Evolutionary conservation across 2,113 vertebrate species (phyloP), one percentile per base, ranked within the genome.

Genomic region (Megaleporinus macrocephalus): DNA sequence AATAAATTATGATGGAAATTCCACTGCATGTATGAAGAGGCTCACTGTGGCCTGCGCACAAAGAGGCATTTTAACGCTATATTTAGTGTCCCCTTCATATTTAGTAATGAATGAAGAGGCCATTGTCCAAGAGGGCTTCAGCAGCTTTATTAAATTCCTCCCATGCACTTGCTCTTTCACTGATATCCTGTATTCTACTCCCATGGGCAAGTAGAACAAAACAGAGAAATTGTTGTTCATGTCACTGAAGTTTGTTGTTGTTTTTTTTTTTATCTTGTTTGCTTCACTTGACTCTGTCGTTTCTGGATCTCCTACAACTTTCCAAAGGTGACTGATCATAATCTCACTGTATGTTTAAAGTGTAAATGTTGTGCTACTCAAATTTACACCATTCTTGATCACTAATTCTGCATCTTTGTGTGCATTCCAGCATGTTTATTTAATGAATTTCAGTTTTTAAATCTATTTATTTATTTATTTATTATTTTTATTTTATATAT

Each of bases 1-100:
- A 90, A 89, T 91, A 90, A 84, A 89, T 92, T 87, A 71, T 70
- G 62, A 68, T 24, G 85, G 86, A 89, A 93, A 93, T 93, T 90
- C 86, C 77, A 36, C 79, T 80, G 77, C 81, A 68, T 78, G 85
- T 61, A 91, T 94, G 88, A 93, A 94, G 90, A 83, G 83, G 63
- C 78, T 84, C 89, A 85, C 92, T 95, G 93, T 94, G 63, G 36
- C 53, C 16, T 3, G 7, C n/a, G 75, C 87, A 91, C 91, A 93
- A 92, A 90, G 89, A 90, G 84, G 83, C 88, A 77, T 79, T 74
- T 87, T 75, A 85, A 75, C 80, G 77, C 83, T 92, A 91, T 87
- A 91, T 90, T 87, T 89, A 83, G 90, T 81, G 81, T 55, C 83
- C 83, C 81, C 88, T 89, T 90, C 89, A 89, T 88, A 87, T 78